phyloP scores from a whole-genome alignment of 2,113 vertebrate species.

The Peromyscus polionotus region DNA sequence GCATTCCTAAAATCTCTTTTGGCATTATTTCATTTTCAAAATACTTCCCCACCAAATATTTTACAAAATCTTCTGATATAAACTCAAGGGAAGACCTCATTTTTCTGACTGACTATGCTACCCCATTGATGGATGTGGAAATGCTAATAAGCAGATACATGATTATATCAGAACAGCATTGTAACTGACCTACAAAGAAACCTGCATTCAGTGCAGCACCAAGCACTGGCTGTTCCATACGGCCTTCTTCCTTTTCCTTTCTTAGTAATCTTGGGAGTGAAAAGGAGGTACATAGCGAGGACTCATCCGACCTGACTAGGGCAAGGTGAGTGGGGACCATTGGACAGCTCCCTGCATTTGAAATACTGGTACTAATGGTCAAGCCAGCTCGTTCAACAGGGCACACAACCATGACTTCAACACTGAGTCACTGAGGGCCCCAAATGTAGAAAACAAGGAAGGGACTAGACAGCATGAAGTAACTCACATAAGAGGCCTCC shows the following conservation, averaged over 20 bases:
- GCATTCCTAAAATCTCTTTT: conserved; percentile 42
- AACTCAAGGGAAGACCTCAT: conserved; percentile 17
- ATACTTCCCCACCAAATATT: conserved; percentile 8
- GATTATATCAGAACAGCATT: neutral
- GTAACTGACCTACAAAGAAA: neutral
- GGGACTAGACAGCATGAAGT: neutral
- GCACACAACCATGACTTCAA: neutral
- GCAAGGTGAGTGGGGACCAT: neutral
- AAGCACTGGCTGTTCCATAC: neutral
- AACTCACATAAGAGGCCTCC: neutral
- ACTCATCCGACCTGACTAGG: neutral
- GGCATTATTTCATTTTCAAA: conserved; percentile 5
- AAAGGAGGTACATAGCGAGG: neutral
- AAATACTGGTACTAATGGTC: neutral
- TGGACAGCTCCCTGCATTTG: neutral
- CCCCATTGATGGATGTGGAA: neutral
- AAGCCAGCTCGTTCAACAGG: fast-evolving
- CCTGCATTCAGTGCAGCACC: neutral
- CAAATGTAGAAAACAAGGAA: neutral
- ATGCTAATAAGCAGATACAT: neutral
- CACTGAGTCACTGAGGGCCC: neutral
- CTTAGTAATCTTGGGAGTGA: neutral
- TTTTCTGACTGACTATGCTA: neutral
- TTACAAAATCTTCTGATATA: conserved; percentile 38
- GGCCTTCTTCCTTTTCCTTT: neutral